Base-by-base conservation (phyloP, 2,797 vertebrate species). In the Sciurus vulgaris region DNA sequence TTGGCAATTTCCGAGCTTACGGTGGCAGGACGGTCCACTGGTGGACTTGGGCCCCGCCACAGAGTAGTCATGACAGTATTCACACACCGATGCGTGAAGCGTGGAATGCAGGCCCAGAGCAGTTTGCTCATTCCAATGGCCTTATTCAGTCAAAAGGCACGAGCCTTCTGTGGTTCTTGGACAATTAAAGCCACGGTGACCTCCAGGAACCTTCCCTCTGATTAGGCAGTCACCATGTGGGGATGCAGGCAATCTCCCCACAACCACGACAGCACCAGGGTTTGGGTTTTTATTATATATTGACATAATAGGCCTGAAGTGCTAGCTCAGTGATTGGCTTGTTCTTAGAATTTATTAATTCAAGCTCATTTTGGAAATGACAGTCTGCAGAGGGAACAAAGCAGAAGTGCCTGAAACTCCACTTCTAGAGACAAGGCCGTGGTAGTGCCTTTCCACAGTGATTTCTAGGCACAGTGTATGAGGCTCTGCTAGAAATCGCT, bases 401-500 rank as follows among this genome's bases (percentile, higher is more conserved):
- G 12, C 2, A 56, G 72, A 81, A 28, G 14, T 15, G 49, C 24
- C 28, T 81, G 8, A 28, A 44, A 44, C 22, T 44, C 24, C n/a
- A 30, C 56, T 76, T 74, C 24, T 59, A 14, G 30, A 86, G 67
- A 5, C 0, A n/a, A 14, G 69, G 5, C 51, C 30, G 2, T 7
- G 35, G 35, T 33, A 17, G 3, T 0, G 2, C 2, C 30, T 67
- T 69, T 82, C 17, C 33, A 56, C 33, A 44, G 35, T 49, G 30
- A 47, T 10, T 30, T 7, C 24, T n/a, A 17, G 1, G 1, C 5
- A 10, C 5, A 12, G n/a, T 5, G 8, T 20, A 0, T 44, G 41
- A 76, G 1, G 26, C 7, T 15, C 2, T 8, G 74, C 0, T 4
- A 59, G 56, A 33, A 0, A 0, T 0, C 22, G 15, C 24, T n/a